These are phyloP conservation scores for Sinonovacula constricta DNA, from an alignment of 1,140 invertebrate species.

Conservation along the genomic window DNA sequence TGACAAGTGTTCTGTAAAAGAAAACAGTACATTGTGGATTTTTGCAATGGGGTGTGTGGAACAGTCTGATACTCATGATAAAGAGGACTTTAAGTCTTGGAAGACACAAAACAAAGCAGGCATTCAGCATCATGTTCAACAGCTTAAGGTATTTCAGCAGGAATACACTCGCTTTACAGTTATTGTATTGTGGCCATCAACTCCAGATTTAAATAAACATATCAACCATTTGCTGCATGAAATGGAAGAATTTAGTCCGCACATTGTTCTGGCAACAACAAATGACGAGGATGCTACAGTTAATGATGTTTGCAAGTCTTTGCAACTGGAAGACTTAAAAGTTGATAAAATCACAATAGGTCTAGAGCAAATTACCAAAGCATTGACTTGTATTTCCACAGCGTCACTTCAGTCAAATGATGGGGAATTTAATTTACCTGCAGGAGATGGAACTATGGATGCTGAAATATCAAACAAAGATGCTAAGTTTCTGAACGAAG, in stretches of 20 bases:
- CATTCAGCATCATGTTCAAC: conserved; percentile 32
- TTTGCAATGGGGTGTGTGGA: conserved; percentile 53
- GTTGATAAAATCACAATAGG: too few species aligned
- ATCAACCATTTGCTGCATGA: conserved; percentile 34
- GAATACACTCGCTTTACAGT: conserved; percentile 54
- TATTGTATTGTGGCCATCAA: conserved; percentile 52
- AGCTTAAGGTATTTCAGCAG: conserved; percentile 37
- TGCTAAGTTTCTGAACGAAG: conserved; percentile 57
- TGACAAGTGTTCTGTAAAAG: conserved; percentile 39
- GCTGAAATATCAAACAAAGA: conserved; percentile 44
- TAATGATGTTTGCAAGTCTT: too few species aligned
- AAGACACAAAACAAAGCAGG: conserved; percentile 26
- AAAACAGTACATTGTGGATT: conserved; percentile 58
- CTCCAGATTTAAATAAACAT: neutral
- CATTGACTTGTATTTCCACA: neutral
- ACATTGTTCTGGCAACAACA: conserved; percentile 14
- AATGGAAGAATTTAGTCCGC: conserved; percentile 16
- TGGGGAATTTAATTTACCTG: conserved; percentile 28
- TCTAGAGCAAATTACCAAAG: conserved; percentile 5
- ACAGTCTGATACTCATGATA: conserved; percentile 41
- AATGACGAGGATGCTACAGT: too few species aligned
- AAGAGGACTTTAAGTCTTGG: conserved; percentile 46
- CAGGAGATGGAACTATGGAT: conserved; percentile 13
- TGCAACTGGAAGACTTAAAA: too few species aligned
- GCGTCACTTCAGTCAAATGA: neutral